Conservation (phyloP, 1,140 invertebrate genomes). For the Lordiphosa collinella region DNA sequence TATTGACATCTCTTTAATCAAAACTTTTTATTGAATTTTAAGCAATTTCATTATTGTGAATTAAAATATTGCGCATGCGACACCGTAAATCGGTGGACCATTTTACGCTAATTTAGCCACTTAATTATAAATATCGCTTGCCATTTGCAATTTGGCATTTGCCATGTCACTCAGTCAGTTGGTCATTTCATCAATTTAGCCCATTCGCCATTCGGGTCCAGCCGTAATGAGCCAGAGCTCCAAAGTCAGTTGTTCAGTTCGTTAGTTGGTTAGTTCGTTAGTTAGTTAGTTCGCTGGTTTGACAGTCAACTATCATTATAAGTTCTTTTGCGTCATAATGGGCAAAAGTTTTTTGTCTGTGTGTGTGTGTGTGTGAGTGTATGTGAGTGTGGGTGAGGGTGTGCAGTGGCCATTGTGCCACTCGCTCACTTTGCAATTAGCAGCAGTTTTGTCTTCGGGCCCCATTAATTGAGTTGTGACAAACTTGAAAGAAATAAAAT, state of each 20-base stretch:
- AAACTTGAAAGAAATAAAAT: slow-evolving; percentile 27
- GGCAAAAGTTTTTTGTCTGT: slow-evolving; percentile 49
- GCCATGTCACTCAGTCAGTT: slow-evolving; percentile 3
- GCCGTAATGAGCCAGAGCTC: slow-evolving; percentile 42
- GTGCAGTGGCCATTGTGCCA: slow-evolving; percentile 42
- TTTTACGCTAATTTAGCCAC: slow-evolving; percentile 31
- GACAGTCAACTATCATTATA: slow-evolving; percentile 76
- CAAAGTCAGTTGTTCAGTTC: slow-evolving; percentile 38
- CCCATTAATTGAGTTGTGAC: slow-evolving; percentile 67
- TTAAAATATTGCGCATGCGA: too few relatives aligned
- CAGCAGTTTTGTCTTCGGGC: slow-evolving; percentile 67
- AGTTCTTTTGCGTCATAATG: slow-evolving; percentile 70
- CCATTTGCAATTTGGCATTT: slow-evolving; percentile 6
- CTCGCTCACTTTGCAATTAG: slow-evolving; percentile 63
- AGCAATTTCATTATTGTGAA: slow-evolving; percentile 3
- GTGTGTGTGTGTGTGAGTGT: slow-evolving; percentile 19
- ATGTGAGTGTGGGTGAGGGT: slow-evolving; percentile 25
- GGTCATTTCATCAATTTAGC: slow-evolving; percentile 22
- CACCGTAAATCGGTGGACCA: background rate
- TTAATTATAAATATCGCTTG: slow-evolving; percentile 62
- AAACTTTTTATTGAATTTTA: too few relatives aligned
- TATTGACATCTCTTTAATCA: too few relatives aligned
- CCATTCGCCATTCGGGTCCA: slow-evolving; percentile 32
- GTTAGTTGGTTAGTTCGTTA: slow-evolving; percentile 50
- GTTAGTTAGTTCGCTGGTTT: slow-evolving; percentile 53